Evolutionary conservation across 2,888 invertebrate genomes (phyloP).

Genomic region (Therioaphis trifolii): DNA sequence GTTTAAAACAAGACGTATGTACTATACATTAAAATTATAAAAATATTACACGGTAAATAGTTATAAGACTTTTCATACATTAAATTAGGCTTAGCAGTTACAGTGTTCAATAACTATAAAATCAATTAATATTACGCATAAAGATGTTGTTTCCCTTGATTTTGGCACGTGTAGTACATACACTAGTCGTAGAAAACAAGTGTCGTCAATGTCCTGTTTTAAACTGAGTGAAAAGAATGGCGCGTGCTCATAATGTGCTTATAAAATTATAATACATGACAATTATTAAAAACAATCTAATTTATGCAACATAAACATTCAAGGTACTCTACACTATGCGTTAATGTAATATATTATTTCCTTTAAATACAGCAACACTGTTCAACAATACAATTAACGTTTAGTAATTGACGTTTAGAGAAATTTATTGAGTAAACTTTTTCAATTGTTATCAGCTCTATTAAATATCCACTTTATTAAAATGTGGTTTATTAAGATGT

Average conservation of each 20-base stretch:
- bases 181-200: slow-evolving; percentile 35
- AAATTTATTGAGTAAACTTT: no score
- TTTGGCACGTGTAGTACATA: slow-evolving; percentile 19
- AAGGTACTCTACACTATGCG: slow-evolving; percentile 27
- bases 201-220: slow-evolving; percentile 43
- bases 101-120: no score
- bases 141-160: slow-evolving; percentile 55
- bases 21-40: no score
- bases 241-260: slow-evolving; percentile 35
- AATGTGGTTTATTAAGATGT: no score
- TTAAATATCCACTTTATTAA: no score
- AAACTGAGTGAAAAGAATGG: slow-evolving; percentile 37
- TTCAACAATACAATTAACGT: background rate
- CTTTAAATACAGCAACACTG: background rate
- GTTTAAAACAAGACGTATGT: no score
- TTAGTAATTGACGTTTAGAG: background rate
- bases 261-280: slow-evolving; percentile 6
- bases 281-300: slow-evolving; percentile 50
- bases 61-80: no score
- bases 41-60: no score
- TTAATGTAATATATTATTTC: slow-evolving; percentile 1
- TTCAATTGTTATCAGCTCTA: no score
- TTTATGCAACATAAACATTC: slow-evolving; percentile 41
- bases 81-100: no score
- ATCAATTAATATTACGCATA: background rate